Conservation (phyloP, 2,888 invertebrate genomes). For the Lucinisca nassula region DNA sequence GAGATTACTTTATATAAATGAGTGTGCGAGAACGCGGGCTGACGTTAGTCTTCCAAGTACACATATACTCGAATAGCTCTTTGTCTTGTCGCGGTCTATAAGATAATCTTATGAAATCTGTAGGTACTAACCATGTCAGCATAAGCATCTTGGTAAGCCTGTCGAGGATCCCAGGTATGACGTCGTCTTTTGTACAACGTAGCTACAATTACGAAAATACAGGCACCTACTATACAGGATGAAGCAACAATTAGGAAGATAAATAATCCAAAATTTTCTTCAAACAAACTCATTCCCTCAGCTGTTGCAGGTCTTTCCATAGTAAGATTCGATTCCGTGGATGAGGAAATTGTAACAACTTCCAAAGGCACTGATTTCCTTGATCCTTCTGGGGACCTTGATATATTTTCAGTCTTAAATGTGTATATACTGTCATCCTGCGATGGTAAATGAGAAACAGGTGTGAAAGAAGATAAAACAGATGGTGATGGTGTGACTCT, state of each 20-base stretch:
- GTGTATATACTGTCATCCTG: neutral
- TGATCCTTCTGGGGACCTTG: neutral
- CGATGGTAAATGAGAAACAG: too few species aligned
- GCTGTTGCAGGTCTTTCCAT: neutral
- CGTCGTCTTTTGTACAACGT: conserved; percentile 39
- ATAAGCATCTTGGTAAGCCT: conserved; percentile 60
- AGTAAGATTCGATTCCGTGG: neutral
- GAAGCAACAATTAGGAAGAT: conserved; percentile 57
- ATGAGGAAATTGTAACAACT: neutral
- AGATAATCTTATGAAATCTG: too few species aligned
- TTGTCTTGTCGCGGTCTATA: too few species aligned
- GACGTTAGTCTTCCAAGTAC: too few species aligned
- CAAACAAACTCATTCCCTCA: neutral
- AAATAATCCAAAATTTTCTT: conserved; percentile 51
- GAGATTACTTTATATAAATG: too few species aligned
- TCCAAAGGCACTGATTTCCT: neutral
- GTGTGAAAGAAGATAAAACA: too few species aligned
- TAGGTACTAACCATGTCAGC: conserved; percentile 50
- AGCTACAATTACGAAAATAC: neutral
- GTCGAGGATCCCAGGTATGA: conserved; percentile 55
- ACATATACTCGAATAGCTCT: too few species aligned
- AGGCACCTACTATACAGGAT: conserved; percentile 20
- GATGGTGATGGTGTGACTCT: too few species aligned
- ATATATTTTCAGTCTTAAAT: neutral
- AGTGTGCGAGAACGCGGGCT: too few species aligned